These are phyloP conservation scores for Monoplex corrugatus DNA, from an alignment of 2,888 invertebrate species.

Conservation along the genomic window DNA sequence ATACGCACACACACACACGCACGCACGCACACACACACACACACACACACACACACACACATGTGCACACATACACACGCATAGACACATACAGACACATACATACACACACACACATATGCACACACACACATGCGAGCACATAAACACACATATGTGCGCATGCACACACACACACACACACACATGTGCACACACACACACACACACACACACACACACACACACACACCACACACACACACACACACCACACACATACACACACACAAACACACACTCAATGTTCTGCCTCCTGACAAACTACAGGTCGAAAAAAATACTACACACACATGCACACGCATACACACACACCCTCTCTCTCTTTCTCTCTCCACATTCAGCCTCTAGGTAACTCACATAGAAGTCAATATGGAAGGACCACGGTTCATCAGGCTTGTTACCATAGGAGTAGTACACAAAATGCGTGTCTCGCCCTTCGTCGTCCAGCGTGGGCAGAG, in stretches of 20 bases:
- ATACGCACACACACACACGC: too few species aligned
- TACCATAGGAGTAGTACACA: constrained; percentile 87
- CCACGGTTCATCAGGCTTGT: constrained; percentile 84
- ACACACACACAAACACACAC: neutral
- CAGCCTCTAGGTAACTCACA: constrained; percentile 82
- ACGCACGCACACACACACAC: neutral
- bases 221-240: too few species aligned
- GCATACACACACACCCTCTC: too few species aligned
- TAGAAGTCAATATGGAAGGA: constrained; percentile 85
- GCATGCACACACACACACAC: neutral
- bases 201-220: too few species aligned
- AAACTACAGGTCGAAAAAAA: neutral
- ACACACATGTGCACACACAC: neutral
- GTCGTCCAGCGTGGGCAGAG: constrained; percentile 84
- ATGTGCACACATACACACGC: neutral
- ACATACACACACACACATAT: too few species aligned
- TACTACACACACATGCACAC: neutral
- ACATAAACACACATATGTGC: too few species aligned
- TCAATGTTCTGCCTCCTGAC: too few species aligned
- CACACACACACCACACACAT: neutral
- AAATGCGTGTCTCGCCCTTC: constrained; percentile 87
- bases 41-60: neutral
- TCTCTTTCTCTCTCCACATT: too few species aligned
- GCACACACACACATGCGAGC: too few species aligned
- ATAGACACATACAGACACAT: too few species aligned